Conservation (phyloP, 2,113 vertebrate genomes). For the Mungos mungo region DNA sequence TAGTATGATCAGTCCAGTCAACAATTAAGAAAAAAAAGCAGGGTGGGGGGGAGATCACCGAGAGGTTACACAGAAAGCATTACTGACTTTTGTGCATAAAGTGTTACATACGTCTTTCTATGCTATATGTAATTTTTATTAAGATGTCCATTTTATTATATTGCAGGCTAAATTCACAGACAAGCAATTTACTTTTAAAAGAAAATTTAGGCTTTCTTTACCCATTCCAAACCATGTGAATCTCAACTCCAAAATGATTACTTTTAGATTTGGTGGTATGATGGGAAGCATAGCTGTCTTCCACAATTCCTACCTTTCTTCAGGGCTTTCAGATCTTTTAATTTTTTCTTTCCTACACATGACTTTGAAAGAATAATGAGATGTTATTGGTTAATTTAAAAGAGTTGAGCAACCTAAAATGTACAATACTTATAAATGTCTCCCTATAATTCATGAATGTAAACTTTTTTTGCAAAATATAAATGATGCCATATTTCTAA, state of each 20-base stretch:
- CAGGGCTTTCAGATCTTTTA: not conserved
- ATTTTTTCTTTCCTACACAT: not conserved
- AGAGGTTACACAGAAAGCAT: not conserved
- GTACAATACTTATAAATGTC: not conserved
- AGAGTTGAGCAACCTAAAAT: not conserved
- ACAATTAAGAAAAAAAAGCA: not conserved
- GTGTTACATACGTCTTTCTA: not conserved
- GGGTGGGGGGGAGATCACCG: not conserved
- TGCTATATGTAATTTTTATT: not conserved
- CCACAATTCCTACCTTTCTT: not conserved
- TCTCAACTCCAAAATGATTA: not conserved
- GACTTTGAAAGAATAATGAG: not conserved
- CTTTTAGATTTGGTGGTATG: not conserved
- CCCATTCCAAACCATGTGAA: not conserved
- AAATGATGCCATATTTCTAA: not conserved
- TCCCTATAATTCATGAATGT: not conserved
- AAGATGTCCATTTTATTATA: not conserved
- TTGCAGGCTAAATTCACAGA: not conserved
- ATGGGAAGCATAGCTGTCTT: not conserved
- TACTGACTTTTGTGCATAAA: not conserved
- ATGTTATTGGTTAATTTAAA: not conserved
- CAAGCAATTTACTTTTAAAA: not conserved
- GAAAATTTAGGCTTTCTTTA: not conserved
- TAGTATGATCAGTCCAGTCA: conserved; percentile 22
- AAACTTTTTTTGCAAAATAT: not conserved